Base-by-base conservation (phyloP, 1,140 invertebrate genomes). In the Scylla paramamosain region DNA sequence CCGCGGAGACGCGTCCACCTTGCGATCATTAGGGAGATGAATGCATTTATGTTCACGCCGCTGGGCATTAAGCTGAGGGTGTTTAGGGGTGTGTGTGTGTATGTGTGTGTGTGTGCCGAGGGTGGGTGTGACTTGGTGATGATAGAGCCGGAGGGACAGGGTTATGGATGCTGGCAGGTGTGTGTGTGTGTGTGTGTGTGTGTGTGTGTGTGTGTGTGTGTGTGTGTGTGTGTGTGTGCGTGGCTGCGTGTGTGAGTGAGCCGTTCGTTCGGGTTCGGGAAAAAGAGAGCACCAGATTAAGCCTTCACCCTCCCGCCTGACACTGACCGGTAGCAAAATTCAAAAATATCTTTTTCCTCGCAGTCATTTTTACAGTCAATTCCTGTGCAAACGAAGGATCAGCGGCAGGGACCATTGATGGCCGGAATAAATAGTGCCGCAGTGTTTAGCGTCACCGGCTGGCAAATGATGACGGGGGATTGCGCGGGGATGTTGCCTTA, bases 281-380 rank as follows among this genome's bases (percentile, higher is more conserved):
- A 93, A 92, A 29, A 93, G 91, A 4, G 77, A 45, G 45, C 91
- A 93, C 14, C 91, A 93, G 91, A 93, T 93, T 93, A 93, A 93
- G 77, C 91, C 91, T 46, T 93, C 91, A 45, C 91, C 83, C 91
- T 77, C 39, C 67, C 67, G 91, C 67, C 91, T 93, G 91, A 93
- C 91, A 93, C 83, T 93, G 91, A 93, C 67, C 91, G 91, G 77
- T 67, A 93, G 91, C 12, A 93, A 93, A 93, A 93, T 93, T 93
- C 91, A 84, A 93, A 93, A 93, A 93, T 93, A 93, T 93, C 91
- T 93, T 93, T 93, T 93, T 93, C 77, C 91, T 77, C 67, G 32
- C 91, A 93, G 91, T 93, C 67, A 93, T 93, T 93, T 93, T 93
- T 93, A 20, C 91, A 83, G 67, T 93, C 91, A 84, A 84, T 93